Base-by-base conservation (phyloP, 2,797 vertebrate species). In the Microctenopoma steveboyesi region DNA sequence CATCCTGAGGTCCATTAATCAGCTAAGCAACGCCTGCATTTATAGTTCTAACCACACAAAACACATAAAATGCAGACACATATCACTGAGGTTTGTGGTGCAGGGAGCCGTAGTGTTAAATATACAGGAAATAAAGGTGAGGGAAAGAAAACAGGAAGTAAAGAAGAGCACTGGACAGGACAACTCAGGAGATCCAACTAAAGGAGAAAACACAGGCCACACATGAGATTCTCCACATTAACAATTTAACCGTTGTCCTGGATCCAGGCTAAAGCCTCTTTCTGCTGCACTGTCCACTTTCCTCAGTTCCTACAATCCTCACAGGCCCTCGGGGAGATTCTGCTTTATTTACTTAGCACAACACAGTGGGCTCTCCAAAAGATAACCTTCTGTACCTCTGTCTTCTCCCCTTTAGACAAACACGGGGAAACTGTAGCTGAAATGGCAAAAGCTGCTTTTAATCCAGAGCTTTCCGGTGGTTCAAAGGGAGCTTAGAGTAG, bases 331-430 rank as follows among this genome's bases (percentile, higher is more conserved):
- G 13, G 79, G 86, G 87, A 86, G 64, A 65, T 8, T 42, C 64
- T 82, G 78, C 72, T 89, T 89, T 91, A 89, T 88, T 90, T 92
- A 88, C 83, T 87, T 69, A 80, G 76, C 71, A 72, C 82, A 86
- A 76, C 79, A 67, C 67, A 69, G 63, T 43, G 71, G 35, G 39
- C 72, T 79, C 56, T 68, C 27, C n/a, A 54, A 75, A 42, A 77
- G 15, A 81, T 65, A 70, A 78, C 75, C 64, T 78, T 52, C 43
- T 76, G 69, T 62, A 74, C 61, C 74, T 78, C 69, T 50, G 56
- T 81, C 56, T 67, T 79, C 53, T 52, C 14, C 59, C 76, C 63
- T 78, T 62, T 33, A 72, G 75, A 65, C 74, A 56, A 12, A 61
- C 57, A 63, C 61, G 60, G 49, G 25, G 33, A 76, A 57, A 51